Conservation (phyloP, 2,888 invertebrate species). For the Megalurothrips usitatus region DNA sequence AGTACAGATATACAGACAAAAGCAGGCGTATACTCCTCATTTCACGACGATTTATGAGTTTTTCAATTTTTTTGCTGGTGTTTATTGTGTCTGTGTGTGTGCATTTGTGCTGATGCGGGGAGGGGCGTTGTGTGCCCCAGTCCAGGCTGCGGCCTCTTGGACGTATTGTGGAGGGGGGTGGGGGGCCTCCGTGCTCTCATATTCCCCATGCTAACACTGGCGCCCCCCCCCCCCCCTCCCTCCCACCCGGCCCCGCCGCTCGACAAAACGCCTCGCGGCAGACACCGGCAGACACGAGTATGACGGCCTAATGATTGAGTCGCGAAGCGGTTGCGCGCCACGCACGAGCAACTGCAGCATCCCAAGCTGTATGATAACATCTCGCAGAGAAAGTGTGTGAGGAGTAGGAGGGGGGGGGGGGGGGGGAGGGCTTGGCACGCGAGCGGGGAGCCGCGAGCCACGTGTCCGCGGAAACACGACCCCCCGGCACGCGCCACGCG, state of each 20-base stretch:
- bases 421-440: not conserved
- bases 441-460: not conserved
- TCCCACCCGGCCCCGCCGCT: not conserved
- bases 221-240: not conserved
- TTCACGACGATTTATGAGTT: no score
- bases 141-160: no score
- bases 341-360: not conserved
- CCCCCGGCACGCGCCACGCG: not conserved
- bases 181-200: no score
- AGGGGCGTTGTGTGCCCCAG: no score
- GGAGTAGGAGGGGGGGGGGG: not conserved
- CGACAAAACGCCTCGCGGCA: not conserved
- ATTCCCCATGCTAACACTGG: no score
- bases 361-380: conserved; percentile 1
- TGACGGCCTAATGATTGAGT: not conserved
- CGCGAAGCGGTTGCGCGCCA: not conserved
- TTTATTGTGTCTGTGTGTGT: no score
- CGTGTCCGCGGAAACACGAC: no score
- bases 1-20: not conserved
- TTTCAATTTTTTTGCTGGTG: no score
- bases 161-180: no score
- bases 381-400: not conserved
- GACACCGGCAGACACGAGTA: not conserved
- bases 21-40: not conserved
- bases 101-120: no score